These are phyloP conservation scores for Sparus aurata DNA, from an alignment of 2,797 vertebrate genomes.

Conservation along the genomic window DNA sequence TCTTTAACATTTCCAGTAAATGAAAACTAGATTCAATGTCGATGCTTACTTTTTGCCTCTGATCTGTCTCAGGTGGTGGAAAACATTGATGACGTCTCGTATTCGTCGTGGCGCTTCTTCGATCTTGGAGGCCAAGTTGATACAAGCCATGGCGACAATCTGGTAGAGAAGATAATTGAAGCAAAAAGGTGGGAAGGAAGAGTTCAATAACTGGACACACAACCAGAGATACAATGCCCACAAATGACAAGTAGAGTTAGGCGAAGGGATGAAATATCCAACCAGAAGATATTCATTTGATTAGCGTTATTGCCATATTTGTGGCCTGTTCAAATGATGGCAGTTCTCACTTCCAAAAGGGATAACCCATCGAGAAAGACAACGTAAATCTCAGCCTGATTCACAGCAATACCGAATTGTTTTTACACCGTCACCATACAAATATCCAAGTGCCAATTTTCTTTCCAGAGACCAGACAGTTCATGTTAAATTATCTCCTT, in stretches of 20 bases:
- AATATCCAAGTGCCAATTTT: neutral
- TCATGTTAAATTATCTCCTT: neutral
- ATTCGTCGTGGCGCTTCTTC: conserved; percentile 97
- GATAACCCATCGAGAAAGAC: no score
- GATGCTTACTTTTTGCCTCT: conserved; percentile 96
- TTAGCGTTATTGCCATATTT: neutral
- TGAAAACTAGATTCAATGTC: neutral
- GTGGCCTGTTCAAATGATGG: accelerated
- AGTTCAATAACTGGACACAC: neutral
- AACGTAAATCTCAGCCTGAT: accelerated
- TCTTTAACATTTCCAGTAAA: neutral
- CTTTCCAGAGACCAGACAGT: neutral
- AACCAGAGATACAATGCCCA: neutral
- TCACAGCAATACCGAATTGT: neutral
- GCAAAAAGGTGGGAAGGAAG: conserved; percentile 37
- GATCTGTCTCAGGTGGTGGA: conserved; percentile 94
- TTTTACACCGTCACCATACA: neutral
- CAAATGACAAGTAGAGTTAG: neutral
- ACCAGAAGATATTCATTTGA: no score
- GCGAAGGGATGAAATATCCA: neutral
- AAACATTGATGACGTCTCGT: conserved; percentile 99
- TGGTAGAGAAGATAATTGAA: conserved; percentile 78
- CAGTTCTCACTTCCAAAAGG: neutral
- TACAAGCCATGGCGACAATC: conserved; percentile 99
- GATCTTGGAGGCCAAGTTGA: conserved; percentile 98